These are phyloP conservation scores for Eudemis profundana DNA, from an alignment of 2,888 invertebrate genomes.

Conservation along the genomic window DNA sequence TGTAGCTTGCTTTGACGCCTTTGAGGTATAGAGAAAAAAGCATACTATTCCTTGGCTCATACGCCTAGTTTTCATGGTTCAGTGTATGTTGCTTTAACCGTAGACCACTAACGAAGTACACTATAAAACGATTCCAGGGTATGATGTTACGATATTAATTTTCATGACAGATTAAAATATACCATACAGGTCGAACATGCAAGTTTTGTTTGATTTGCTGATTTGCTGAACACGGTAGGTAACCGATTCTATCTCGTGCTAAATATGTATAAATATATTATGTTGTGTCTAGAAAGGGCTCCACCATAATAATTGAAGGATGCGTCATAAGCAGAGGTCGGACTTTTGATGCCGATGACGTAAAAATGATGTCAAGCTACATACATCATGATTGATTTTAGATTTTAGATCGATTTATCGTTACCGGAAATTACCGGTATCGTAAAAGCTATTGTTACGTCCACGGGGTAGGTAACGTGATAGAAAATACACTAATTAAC, in stretches of 20 bases:
- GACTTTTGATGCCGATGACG: too few species aligned
- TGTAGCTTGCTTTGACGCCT: conserved; percentile 9
- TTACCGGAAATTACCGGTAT: too few species aligned
- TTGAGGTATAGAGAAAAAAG: conserved; percentile 7
- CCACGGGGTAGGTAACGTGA: too few species aligned
- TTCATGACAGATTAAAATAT: conserved; percentile 53
- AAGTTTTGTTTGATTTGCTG: conserved; percentile 3
- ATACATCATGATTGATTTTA: too few species aligned
- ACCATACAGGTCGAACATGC: conserved; percentile 11
- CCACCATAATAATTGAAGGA: too few species aligned
- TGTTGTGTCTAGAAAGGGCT: too few species aligned
- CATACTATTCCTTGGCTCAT: conserved; percentile 10
- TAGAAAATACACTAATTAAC: too few species aligned
- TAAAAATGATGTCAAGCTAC: too few species aligned
- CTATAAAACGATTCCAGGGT: conserved; percentile 60
- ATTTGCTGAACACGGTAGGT: conserved; percentile 5
- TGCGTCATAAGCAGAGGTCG: too few species aligned
- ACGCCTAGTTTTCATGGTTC: conserved; percentile 37
- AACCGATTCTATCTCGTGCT: neutral
- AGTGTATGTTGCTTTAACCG: conserved; percentile 55
- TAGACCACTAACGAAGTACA: conserved; percentile 67
- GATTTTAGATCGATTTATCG: too few species aligned
- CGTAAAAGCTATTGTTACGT: too few species aligned
- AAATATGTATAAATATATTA: neutral
- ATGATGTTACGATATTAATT: conserved; percentile 57